Evolutionary conservation across 2,113 vertebrate species (phyloP).

Genomic region (Eulemur rufifrons): DNA sequence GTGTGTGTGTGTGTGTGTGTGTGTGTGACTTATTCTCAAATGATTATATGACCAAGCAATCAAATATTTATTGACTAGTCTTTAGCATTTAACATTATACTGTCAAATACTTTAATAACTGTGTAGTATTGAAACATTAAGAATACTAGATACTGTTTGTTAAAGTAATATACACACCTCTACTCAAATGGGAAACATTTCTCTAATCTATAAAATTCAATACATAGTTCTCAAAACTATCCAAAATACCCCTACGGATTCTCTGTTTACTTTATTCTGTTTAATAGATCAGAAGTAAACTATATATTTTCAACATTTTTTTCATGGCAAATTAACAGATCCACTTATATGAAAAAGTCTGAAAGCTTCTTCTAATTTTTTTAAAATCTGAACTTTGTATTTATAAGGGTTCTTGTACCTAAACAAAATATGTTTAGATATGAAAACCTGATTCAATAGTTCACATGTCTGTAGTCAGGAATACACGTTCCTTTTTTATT

Average conservation of each 20-base stretch:
- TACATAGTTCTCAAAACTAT: background rate
- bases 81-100: background rate
- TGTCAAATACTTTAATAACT: background rate
- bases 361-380: background rate
- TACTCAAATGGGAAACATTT: background rate
- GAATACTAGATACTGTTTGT: background rate
- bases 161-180: background rate
- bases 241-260: background rate
- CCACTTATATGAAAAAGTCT: background rate
- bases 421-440: slow-evolving; percentile 11
- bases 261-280: background rate
- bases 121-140: background rate
- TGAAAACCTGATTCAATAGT: background rate
- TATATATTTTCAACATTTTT: background rate
- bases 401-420: background rate
- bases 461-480: background rate
- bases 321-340: background rate
- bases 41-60: background rate
- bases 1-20: background rate
- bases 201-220: background rate
- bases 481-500: background rate
- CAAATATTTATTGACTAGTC: background rate
- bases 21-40: background rate
- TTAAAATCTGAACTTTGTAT: background rate
- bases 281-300: background rate